These are phyloP conservation scores for Drosophila funebris DNA, from an alignment of 1,140 invertebrate genomes.

Conservation along the genomic window DNA sequence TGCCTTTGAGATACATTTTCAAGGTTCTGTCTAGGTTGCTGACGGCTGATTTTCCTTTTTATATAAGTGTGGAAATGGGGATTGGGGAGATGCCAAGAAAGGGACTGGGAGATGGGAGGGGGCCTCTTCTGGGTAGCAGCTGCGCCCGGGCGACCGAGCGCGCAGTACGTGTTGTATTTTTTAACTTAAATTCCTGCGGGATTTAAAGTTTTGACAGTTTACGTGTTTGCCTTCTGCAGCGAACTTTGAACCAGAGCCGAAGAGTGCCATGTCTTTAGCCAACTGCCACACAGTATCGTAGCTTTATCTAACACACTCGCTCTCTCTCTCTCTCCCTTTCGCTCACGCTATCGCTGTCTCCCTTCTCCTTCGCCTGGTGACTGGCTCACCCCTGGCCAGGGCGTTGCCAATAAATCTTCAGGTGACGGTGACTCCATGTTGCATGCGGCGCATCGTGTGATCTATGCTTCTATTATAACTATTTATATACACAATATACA, in stretches of 20 bases:
- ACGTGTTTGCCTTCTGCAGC: constrained; percentile 77
- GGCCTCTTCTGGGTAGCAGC: constrained; percentile 46
- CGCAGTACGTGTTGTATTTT: constrained; percentile 79
- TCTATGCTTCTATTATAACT: constrained; percentile 81
- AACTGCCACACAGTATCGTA: constrained; percentile 38
- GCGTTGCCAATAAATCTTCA: constrained; percentile 73
- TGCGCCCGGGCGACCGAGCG: constrained; percentile 53
- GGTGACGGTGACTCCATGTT: constrained; percentile 79
- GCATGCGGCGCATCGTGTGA: constrained; percentile 77
- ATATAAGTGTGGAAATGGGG: constrained; percentile 1
- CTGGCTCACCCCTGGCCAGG: constrained; percentile 51
- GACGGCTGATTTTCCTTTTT: constrained; percentile 38
- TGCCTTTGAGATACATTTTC: constrained; percentile 68
- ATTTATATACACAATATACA: constrained; percentile 53
- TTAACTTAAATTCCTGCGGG: constrained; percentile 80
- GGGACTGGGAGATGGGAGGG: not conserved
- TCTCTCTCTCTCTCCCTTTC: not conserved
- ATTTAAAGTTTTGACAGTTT: constrained; percentile 83
- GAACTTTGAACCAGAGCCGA: constrained; percentile 67
- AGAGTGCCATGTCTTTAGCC: constrained; percentile 38
- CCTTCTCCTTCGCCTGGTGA: not conserved
- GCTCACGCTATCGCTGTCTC: constrained; percentile 4
- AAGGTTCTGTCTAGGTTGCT: constrained; percentile 58
- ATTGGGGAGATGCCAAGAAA: too few relatives aligned
- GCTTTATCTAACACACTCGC: constrained; percentile 16